Evolutionary conservation across 2,113 vertebrate genomes (phyloP).

Genomic region (rabbit (Oryctolagus cuniculus)): mOryCun1.1 NC_091447.1:12323501-12324000

Average conservation of each 20-base stretch:
- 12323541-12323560: background rate
- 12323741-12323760: background rate
- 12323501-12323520: background rate
- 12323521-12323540: background rate
- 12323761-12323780: background rate
- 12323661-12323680: background rate
- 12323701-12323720: conserved; percentile 2
- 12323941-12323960: background rate
- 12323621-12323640: background rate
- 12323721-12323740: background rate
- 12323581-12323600: conserved; percentile 9
- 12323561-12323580: conserved; percentile 44
- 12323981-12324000: no score
- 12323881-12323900: background rate
- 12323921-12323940: background rate
- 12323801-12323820: background rate
- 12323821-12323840: background rate
- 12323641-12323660: background rate
- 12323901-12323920: background rate
- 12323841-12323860: conserved; percentile 30
- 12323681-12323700: conserved; percentile 39
- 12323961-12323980: background rate
- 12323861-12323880: background rate
- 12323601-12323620: background rate
- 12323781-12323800: background rate